A percentile compares a stretch with the other conserved stretches of the same genome.
phyloP scores from a whole-genome alignment of 2,113 vertebrate species.

The Mixornis gularis region DNA sequence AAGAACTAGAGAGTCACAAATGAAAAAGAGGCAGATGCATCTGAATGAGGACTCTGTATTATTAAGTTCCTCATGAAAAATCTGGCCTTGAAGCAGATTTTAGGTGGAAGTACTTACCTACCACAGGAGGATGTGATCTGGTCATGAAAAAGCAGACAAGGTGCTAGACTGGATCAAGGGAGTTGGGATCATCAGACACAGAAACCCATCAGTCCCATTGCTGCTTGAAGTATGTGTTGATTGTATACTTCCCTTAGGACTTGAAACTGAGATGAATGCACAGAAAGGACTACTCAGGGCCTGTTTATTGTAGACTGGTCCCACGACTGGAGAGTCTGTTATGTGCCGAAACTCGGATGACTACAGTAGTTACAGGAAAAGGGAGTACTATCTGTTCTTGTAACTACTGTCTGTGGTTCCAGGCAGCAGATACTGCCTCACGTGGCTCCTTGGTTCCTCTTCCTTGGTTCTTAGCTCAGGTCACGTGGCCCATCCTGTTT shows the following conservation, averaged over 20 bases:
- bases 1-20: neutral
- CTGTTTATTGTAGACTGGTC: neutral
- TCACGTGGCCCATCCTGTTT: neutral
- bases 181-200: neutral
- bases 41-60: neutral
- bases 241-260: neutral
- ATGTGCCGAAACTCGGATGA: fast-evolving
- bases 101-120: neutral
- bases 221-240: neutral
- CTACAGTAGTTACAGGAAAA: neutral
- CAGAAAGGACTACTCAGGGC: neutral
- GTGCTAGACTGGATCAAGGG: neutral
- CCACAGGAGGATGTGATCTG: neutral
- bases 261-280: neutral
- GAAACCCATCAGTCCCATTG: neutral
- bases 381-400: neutral
- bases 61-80: neutral
- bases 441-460: neutral
- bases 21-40: neutral
- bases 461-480: neutral
- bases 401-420: neutral
- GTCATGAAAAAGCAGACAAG: neutral
- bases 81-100: neutral
- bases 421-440: neutral
- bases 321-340: neutral